A percentile compares a stretch with the other conserved stretches of the same genome.
These are phyloP conservation scores for Megaptera novaeangliae DNA, from an alignment of 2,113 vertebrate genomes.

Conservation along the genomic window DNA sequence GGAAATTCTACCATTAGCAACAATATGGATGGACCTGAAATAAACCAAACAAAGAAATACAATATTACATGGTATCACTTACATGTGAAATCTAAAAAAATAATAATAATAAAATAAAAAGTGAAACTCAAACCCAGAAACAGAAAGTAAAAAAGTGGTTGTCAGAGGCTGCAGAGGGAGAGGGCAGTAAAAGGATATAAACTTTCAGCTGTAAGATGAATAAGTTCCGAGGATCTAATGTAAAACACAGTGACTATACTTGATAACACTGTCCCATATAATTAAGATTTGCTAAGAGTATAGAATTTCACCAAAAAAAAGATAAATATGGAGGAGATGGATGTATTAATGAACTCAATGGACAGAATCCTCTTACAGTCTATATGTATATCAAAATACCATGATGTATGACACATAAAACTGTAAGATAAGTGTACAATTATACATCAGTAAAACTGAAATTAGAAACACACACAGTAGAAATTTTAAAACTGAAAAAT, in stretches of 20 bases:
- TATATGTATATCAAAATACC: neutral
- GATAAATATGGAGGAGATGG: neutral
- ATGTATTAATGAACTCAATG: neutral
- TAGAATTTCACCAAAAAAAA: neutral
- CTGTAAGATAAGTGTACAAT: neutral
- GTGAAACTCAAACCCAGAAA: neutral
- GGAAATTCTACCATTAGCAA: neutral
- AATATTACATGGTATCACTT: neutral
- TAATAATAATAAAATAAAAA: neutral
- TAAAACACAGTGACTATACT: neutral
- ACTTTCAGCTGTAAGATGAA: neutral
- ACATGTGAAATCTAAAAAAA: neutral
- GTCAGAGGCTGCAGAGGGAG: neutral
- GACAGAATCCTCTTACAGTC: neutral
- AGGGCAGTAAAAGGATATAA: neutral
- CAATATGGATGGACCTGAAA: neutral
- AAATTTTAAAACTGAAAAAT: neutral
- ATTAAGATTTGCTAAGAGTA: neutral
- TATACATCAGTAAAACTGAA: neutral
- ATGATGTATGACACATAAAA: neutral
- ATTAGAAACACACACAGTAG: neutral
- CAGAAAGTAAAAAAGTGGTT: neutral
- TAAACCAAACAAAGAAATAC: neutral
- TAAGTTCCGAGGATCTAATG: neutral
- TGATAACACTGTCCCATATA: neutral